phyloP scores from a whole-genome alignment of 1,140 invertebrate species.

The Drosophila jambulina region DNA sequence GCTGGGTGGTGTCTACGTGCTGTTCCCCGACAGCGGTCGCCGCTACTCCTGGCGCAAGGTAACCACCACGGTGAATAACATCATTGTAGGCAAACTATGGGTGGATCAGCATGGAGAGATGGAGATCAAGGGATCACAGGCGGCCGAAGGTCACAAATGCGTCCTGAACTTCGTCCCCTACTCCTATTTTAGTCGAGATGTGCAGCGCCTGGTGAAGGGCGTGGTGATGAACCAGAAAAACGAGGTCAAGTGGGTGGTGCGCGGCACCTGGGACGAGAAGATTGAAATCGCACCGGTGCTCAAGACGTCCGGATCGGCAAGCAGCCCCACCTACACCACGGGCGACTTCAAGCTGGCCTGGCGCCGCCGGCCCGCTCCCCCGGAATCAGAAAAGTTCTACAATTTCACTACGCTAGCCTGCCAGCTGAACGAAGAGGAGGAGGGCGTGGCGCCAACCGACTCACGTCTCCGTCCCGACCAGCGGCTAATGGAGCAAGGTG shows the following conservation, averaged over 20 bases:
- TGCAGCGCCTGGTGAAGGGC: constrained; percentile 94
- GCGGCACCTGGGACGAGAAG: constrained; percentile 97
- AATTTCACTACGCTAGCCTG: constrained; percentile 97
- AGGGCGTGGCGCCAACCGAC: constrained; percentile 97
- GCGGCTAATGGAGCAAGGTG: constrained; percentile 97
- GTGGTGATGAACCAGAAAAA: constrained; percentile 90
- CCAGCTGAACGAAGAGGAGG: constrained; percentile 98
- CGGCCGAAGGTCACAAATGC: constrained; percentile 95
- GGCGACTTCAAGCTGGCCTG: constrained; percentile 93
- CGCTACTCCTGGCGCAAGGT: constrained; percentile 99
- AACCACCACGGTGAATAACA: constrained; percentile 99
- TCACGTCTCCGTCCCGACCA: constrained; percentile 97
- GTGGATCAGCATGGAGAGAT: constrained; percentile 99
- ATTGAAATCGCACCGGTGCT: constrained; percentile 97
- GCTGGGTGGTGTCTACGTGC: constrained; percentile 93
- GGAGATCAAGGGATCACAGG: constrained; percentile 95
- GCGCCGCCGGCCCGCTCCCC: constrained; percentile 92
- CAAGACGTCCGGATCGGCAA: constrained; percentile 88
- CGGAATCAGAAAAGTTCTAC: constrained; percentile 92
- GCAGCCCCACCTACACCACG: constrained; percentile 97
- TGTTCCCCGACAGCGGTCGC: constrained; percentile 91
- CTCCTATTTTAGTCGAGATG: constrained; percentile 98
- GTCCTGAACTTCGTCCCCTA: constrained; percentile 98
- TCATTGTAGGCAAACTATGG: constrained; percentile 99
- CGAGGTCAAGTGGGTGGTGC: constrained; percentile 90